phyloP scores from a whole-genome alignment of 1,140 invertebrate species.

The Zaprionus tsacasi region DNA sequence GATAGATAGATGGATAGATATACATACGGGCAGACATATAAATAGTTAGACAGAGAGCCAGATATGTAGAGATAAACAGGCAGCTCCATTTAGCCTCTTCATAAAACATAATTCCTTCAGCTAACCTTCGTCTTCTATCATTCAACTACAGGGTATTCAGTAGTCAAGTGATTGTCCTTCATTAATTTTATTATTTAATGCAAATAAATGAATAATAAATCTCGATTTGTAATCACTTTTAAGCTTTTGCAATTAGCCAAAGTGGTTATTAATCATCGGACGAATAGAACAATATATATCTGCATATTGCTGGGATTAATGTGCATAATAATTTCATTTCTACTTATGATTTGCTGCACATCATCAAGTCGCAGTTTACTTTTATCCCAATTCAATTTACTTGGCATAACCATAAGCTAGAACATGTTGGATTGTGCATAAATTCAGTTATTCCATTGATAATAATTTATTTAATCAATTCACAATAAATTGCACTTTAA shows the following conservation, averaged over 20 bases:
- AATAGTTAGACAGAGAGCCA: no score
- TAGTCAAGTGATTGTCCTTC: background rate
- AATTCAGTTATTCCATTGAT: background rate
- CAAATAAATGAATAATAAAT: background rate
- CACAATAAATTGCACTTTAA: constrained; percentile 9
- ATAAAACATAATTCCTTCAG: no score
- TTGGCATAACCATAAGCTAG: background rate
- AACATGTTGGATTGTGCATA: background rate
- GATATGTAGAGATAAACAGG: no score
- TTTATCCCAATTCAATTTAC: background rate
- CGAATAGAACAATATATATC: background rate
- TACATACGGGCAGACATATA: no score
- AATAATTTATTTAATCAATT: constrained; percentile 2
- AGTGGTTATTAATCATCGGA: background rate
- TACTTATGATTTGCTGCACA: no score
- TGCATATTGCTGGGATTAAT: no score
- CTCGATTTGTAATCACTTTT: background rate
- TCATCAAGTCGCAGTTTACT: background rate
- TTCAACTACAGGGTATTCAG: background rate
- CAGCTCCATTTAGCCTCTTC: no score
- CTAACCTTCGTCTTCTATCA: background rate
- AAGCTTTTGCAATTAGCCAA: background rate
- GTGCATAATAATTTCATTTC: no score
- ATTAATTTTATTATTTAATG: background rate
- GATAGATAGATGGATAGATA: no score